Conservation (phyloP, 2,113 vertebrate genomes). For the Chaetops frenatus region DNA sequence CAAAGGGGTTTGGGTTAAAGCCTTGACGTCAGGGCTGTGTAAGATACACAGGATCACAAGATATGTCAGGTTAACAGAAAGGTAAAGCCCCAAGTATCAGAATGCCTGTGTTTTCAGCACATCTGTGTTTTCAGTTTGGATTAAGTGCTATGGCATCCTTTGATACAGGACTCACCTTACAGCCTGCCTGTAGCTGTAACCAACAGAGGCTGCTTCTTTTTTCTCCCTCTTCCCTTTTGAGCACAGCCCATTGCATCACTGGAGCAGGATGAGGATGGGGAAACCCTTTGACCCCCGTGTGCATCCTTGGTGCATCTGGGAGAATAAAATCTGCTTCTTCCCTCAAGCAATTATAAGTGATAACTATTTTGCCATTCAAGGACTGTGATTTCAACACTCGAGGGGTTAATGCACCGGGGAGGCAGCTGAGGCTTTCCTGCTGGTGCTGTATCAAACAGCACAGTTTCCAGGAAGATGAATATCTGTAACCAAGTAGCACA, state of each 20-base stretch:
- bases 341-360: conserved; percentile 31
- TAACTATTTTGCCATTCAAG: conserved; percentile 46
- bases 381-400: conserved; percentile 19
- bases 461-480: conserved; percentile 66
- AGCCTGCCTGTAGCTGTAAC: not conserved
- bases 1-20: not conserved
- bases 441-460: conserved; percentile 42
- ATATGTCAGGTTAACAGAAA: not conserved
- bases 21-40: not conserved
- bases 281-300: not conserved
- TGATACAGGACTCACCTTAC: not conserved
- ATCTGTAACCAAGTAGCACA: conserved; percentile 63
- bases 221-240: not conserved
- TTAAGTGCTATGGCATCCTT: not conserved
- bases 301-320: not conserved
- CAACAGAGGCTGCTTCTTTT: not conserved
- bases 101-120: not conserved
- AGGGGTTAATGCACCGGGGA: conserved; percentile 56
- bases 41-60: not conserved
- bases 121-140: not conserved
- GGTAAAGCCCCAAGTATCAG: not conserved
- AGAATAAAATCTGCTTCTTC: not conserved
- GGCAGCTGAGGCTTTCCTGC: conserved; percentile 56
- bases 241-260: not conserved
- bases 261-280: not conserved